These are phyloP conservation scores for Bombyx mandarina DNA, from an alignment of 1,140 invertebrate species.

Conservation along the genomic window DNA sequence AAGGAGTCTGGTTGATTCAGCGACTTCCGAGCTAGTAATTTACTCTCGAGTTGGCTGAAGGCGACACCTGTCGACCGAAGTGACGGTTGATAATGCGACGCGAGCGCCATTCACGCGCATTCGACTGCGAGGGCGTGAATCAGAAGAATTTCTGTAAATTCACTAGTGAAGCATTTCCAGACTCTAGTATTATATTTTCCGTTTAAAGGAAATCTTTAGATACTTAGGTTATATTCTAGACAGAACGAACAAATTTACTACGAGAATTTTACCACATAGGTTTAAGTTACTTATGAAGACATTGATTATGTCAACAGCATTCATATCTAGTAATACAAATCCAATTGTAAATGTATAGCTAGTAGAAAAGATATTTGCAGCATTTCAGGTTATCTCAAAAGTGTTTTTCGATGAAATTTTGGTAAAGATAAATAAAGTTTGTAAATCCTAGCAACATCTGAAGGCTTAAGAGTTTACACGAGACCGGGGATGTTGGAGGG, in stretches of 20 bases:
- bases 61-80: constrained; percentile 66
- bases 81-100: constrained; percentile 68
- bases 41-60: constrained; percentile 69
- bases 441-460: constrained; percentile 62
- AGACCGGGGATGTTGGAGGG: constrained; percentile 40
- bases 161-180: too few species aligned
- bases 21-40: constrained; percentile 68
- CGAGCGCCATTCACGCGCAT: constrained; percentile 59
- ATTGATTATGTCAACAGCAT: too few species aligned
- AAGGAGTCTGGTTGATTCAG: constrained; percentile 64
- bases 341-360: too few species aligned
- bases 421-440: constrained; percentile 46
- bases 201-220: too few species aligned
- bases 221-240: too few species aligned
- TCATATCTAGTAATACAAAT: too few species aligned
- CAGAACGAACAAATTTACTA: too few species aligned
- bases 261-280: too few species aligned
- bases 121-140: constrained; percentile 45
- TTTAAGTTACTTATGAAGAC: too few species aligned
- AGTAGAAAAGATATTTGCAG: too few species aligned
- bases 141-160: constrained; percentile 2
- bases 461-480: constrained; percentile 63
- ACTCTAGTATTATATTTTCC: too few species aligned
- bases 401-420: constrained; percentile 20
- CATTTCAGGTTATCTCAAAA: too few species aligned